phyloP scores from a whole-genome alignment of 2,888 invertebrate genomes.

The Pyrochroa serraticornis region DNA sequence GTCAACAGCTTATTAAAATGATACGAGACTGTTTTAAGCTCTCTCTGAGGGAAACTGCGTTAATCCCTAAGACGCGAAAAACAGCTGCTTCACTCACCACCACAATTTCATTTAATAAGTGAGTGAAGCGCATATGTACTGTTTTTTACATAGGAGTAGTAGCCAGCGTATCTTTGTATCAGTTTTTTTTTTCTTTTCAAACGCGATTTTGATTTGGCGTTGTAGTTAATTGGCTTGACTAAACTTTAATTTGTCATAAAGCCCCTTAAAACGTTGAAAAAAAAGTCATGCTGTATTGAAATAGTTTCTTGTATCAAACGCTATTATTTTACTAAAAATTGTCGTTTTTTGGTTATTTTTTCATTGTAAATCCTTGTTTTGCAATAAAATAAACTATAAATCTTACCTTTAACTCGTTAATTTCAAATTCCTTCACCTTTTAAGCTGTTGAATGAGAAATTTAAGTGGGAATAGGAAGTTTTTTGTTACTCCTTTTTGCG shows the following conservation, averaged over 20 bases:
- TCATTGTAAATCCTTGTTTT: slow-evolving; percentile 44
- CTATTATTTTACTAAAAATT: slow-evolving; percentile 23
- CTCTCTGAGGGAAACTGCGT: slow-evolving; percentile 19
- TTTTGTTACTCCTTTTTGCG: slow-evolving; percentile 9
- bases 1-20: slow-evolving; percentile 29
- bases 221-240: neutral
- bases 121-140: slow-evolving; percentile 2
- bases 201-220: neutral
- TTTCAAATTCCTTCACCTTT: slow-evolving; percentile 21
- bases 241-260: neutral
- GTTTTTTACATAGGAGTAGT: slow-evolving; percentile 23
- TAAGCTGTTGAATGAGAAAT: slow-evolving; percentile 29
- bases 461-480: slow-evolving; percentile 9
- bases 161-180: neutral
- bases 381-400: slow-evolving; percentile 47
- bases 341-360: slow-evolving; percentile 30
- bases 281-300: slow-evolving; percentile 19
- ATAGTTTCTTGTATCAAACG: slow-evolving; percentile 27
- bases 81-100: no score
- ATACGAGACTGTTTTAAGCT: slow-evolving; percentile 29
- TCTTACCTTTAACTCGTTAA: slow-evolving; percentile 27
- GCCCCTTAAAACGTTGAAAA: slow-evolving; percentile 29
- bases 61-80: no score
- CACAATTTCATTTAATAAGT: no score
- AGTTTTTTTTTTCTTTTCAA: neutral